phyloP scores from a whole-genome alignment of 2,113 vertebrate species.

The Gallinago media region DNA sequence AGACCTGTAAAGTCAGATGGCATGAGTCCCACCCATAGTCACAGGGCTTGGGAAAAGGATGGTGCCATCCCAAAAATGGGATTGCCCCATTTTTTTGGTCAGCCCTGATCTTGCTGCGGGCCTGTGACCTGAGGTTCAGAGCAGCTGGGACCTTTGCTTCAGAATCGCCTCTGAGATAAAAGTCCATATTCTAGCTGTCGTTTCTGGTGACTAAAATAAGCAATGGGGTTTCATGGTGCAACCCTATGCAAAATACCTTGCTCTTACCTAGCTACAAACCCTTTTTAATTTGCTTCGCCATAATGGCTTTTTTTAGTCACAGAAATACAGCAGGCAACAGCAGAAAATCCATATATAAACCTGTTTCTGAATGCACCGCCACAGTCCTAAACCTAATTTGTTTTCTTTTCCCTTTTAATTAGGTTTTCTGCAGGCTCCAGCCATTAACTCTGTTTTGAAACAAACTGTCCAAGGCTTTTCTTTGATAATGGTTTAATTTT shows the following conservation, averaged over 20 bases:
- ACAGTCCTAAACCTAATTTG: slow-evolving; percentile 31
- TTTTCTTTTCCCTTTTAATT: slow-evolving; percentile 68
- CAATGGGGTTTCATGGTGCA: slow-evolving; percentile 19
- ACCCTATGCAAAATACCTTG: background rate
- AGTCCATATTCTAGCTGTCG: slow-evolving; percentile 22
- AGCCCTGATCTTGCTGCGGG: background rate
- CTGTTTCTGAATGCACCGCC: background rate
- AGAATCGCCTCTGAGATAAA: background rate
- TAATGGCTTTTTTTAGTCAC: slow-evolving; percentile 20
- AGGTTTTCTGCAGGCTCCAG: slow-evolving; percentile 26
- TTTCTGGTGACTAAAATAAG: slow-evolving; percentile 40
- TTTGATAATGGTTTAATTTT: slow-evolving; percentile 68
- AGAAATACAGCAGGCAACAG: slow-evolving; percentile 7
- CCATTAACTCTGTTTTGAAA: slow-evolving; percentile 66
- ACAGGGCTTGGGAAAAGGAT: background rate
- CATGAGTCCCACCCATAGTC: background rate
- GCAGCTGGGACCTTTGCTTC: background rate
- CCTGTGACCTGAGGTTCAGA: background rate
- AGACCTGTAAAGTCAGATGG: background rate
- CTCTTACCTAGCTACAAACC: background rate
- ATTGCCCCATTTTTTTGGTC: background rate
- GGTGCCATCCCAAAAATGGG: no score
- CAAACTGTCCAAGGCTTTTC: slow-evolving; percentile 62
- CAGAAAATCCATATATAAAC: slow-evolving; percentile 52
- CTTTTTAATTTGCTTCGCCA: background rate